Evolutionary conservation across 2,113 vertebrate species (phyloP).

Genomic region (Alosa alosa): DNA sequence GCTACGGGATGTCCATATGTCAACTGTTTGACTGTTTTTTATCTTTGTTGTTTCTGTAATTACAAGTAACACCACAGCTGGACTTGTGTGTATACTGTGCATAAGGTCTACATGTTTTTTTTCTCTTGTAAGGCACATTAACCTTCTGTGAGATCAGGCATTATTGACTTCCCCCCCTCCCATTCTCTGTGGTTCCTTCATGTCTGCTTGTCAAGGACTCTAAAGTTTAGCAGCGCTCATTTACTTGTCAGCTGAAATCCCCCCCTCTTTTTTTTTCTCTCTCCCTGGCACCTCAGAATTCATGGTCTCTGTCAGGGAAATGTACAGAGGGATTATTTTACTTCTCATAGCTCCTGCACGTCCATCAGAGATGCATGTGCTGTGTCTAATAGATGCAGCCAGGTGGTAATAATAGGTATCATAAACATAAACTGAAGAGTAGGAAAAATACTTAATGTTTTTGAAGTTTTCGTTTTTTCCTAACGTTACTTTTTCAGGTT

Average conservation of each 20-base stretch:
- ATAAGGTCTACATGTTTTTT: not conserved
- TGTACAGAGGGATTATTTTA: not conserved
- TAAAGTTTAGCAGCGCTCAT: conserved; percentile 50
- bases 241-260: conserved; percentile 49
- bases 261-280: not conserved
- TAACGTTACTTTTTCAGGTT: no score
- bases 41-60: not conserved
- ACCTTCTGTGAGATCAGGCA: not conserved
- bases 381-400: not conserved
- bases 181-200: conserved; percentile 13
- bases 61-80: not conserved
- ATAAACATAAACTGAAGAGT: not conserved
- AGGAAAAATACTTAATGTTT: not conserved
- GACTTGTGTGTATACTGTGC: not conserved
- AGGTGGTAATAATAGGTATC: not conserved
- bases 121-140: not conserved
- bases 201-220: conserved; percentile 28
- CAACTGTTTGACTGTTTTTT: not conserved
- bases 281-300: not conserved
- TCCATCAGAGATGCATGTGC: not conserved
- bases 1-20: not conserved
- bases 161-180: not conserved
- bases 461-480: no score
- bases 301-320: not conserved
- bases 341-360: not conserved